These are phyloP conservation scores for Zeuzera pyrina DNA, from an alignment of 2,888 invertebrate genomes.

Conservation along the genomic window DNA sequence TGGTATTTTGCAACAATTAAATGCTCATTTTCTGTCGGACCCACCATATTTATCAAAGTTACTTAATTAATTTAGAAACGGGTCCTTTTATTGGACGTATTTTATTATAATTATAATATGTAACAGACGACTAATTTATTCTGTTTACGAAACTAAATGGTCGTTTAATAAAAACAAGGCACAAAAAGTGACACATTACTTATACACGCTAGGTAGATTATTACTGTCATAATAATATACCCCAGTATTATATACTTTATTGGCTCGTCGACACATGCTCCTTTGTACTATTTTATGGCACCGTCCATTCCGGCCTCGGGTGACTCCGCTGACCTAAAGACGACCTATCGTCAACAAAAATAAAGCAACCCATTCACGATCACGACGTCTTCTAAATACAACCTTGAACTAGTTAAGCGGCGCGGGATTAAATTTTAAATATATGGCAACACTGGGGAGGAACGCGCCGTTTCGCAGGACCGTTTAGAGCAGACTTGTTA, in stretches of 20 bases:
- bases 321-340: slow-evolving; percentile 58
- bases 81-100: slow-evolving; percentile 39
- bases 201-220: no score
- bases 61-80: slow-evolving; percentile 58
- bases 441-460: slow-evolving; percentile 50
- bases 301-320: slow-evolving; percentile 42
- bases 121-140: slow-evolving; percentile 2
- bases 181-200: not conserved
- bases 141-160: slow-evolving; percentile 1
- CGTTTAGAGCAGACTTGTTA: slow-evolving; percentile 60
- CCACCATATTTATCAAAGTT: slow-evolving; percentile 54
- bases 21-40: slow-evolving; percentile 41
- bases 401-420: slow-evolving; percentile 67
- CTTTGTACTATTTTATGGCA: slow-evolving; percentile 42
- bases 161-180: slow-evolving; percentile 2
- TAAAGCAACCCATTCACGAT: slow-evolving; percentile 58
- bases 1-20: slow-evolving; percentile 50
- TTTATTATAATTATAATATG: slow-evolving; percentile 14
- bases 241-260: slow-evolving; percentile 21
- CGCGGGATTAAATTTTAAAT: slow-evolving; percentile 48
- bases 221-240: no score
- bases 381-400: slow-evolving; percentile 28
- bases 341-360: slow-evolving; percentile 58
- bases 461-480: slow-evolving; percentile 45
- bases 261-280: slow-evolving; percentile 26